Evolutionary conservation across 1,140 invertebrate genomes (phyloP).

Genomic region (Hycleus cichorii): DNA sequence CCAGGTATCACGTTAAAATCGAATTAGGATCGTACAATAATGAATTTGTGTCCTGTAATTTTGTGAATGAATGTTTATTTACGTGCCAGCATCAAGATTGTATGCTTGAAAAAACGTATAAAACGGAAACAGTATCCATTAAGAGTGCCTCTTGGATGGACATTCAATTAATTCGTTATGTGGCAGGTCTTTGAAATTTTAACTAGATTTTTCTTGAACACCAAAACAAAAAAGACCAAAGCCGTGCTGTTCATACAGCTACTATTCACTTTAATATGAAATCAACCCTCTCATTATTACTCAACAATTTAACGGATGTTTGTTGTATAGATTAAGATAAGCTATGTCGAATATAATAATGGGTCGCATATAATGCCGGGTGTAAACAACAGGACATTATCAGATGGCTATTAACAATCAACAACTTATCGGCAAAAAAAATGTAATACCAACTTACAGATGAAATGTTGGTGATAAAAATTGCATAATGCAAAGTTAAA

Average conservation of each 20-base stretch:
- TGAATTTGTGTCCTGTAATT: background rate
- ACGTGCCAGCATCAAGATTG: constrained; percentile 11
- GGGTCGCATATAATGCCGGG: constrained; percentile 9
- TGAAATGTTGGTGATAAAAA: too few relatives aligned
- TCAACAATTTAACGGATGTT: constrained; percentile 22
- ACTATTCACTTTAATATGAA: background rate
- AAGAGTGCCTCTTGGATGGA: constrained; percentile 7
- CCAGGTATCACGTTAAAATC: too few relatives aligned
- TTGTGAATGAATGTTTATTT: constrained; percentile 13
- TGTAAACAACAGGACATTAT: constrained; percentile 14
- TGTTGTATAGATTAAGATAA: constrained; percentile 18
- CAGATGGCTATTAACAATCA: constrained; percentile 2
- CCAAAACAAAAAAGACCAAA: too few relatives aligned
- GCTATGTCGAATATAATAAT: background rate
- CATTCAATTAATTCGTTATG: constrained; percentile 11
- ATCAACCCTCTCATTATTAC: constrained; percentile 14
- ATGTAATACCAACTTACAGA: too few relatives aligned
- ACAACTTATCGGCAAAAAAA: constrained; percentile 1
- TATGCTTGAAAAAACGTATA: constrained; percentile 12
- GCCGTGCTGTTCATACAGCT: too few relatives aligned
- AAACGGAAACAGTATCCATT: constrained; percentile 9
- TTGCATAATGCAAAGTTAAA: too few relatives aligned
- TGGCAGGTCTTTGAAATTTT: constrained; percentile 1
- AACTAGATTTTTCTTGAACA: too few relatives aligned
- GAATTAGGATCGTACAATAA: constrained; percentile 11